Conservation (phyloP, 2,888 invertebrate species). For the Nebria salina region DNA sequence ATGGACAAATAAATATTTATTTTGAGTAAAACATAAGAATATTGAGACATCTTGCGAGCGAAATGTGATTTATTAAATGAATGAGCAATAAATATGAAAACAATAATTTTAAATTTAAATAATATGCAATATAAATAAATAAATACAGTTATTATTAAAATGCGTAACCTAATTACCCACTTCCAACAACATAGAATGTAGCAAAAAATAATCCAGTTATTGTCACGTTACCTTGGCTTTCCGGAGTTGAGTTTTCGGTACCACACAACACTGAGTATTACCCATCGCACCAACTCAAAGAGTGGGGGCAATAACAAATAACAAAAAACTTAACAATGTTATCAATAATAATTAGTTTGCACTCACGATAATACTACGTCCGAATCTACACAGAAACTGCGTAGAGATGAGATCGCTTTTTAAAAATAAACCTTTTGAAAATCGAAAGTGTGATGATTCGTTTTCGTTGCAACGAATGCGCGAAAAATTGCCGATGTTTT, state of each 20-base stretch:
- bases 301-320: constrained; percentile 17
- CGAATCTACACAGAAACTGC: constrained; percentile 17
- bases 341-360: not conserved
- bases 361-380: not conserved
- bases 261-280: constrained; percentile 36
- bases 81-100: too few species aligned
- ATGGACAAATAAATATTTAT: too few species aligned
- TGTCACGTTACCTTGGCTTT: constrained; percentile 15
- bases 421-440: constrained; percentile 37
- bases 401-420: constrained; percentile 35
- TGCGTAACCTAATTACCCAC: not conserved
- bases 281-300: constrained; percentile 27
- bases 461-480: constrained; percentile 26
- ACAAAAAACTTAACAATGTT: not conserved
- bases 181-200: not conserved
- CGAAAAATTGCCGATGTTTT: not conserved
- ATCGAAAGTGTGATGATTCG: constrained; percentile 42
- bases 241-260: constrained; percentile 26
- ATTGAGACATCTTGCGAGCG: too few species aligned
- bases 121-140: too few species aligned
- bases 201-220: not conserved
- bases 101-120: too few species aligned
- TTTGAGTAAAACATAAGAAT: too few species aligned
- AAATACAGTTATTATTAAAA: not conserved
- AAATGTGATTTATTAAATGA: too few species aligned